Evolutionary conservation across 2,113 vertebrate species (phyloP), one percentile per base, ranked within the genome.

Genomic region (Myanophis thanlyinensis): DNA sequence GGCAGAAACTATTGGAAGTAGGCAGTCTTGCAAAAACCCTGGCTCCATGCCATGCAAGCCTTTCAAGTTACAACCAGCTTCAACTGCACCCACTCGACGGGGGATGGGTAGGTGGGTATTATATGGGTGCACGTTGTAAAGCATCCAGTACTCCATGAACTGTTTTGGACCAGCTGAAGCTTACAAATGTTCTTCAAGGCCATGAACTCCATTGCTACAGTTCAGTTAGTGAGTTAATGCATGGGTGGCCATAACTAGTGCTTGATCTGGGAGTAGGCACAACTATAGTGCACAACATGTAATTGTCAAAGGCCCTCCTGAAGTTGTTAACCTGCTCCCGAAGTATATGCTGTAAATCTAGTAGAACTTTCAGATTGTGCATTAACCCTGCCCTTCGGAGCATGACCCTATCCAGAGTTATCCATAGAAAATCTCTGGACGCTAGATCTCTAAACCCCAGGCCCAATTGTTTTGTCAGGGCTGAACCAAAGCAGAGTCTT

Each of bases 91-190:
- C 56, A 62, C 25, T 62, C 1, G 10, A 10, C 1, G 56, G 10
- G 25, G 22, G 22, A 6, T 1, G 0, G 0, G 22, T 54, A 25
- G 22, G 22, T 1, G 0, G 0, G 22, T 54, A 25, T 30, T 30
- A 12, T 0, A 30, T 62, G 25, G 59, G 25, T 56, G 59, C 27
- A 30, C 30, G 30, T 62, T 30, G 59, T 30, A 30, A 30, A 30
- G 56, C 56, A 62, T 30, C 27, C 22, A 54, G 23, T 54, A 22
- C 53, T 62, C 25, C 27, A 62, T 30, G 25, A 30, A 30, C 3
- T n/a, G 3, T 12, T 62, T 30, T 62, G 59, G 59, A 12, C 3
- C 59, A 30, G 11, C 59, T 62, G 56, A 62, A 62, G 59, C 10
- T 62, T 62, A 30, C 59, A 62, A 30, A 12, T 62, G 59, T 11